Evolutionary conservation across 2,113 vertebrate species (phyloP), one percentile per base, ranked within the genome.

Genomic region (Tinamus guttatus): DNA sequence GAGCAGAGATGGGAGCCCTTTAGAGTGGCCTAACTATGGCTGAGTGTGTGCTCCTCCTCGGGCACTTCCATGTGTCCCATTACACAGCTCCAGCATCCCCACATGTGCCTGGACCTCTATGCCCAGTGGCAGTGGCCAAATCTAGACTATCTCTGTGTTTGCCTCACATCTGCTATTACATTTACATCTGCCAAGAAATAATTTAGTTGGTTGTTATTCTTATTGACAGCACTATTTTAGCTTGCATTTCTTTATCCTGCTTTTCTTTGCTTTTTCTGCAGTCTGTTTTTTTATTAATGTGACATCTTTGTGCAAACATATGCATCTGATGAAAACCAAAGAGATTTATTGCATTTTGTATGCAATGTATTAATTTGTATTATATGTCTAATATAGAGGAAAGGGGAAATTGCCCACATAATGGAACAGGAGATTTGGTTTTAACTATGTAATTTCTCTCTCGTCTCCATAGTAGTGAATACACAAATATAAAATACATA

Each of bases 391-490:
- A 92, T 91, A 93, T 43, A 27, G 74, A 92, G 79, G 77, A 96
- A 97, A 93, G 79, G 91, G 91, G 92, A 96, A 96, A 94, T 92
- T 89, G 83, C 82, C 94, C 94, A 88, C 77, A 93, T 86, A 93
- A 95, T 54, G 65, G 64, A 83, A 88, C 85, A 96, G 91, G 85
- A 90, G 95, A 89, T 93, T 85, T 24, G 62, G 87, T 73, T 96
- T 96, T 89, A 89, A 91, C 93, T 89, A 60, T 67, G 69, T 85
- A 7, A 63, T 89, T 91, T 92, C 89, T 80, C 38, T 93, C 9
- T 94, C 22, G 62, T 95, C 88, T 87, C 81, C 54, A 51, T 81
- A 88, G 69, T 69, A 89, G 77, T 93, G 71, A 91, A 85, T 80
- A 79, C 71, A 82, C 90, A 91, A 95, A 78, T 73, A 91, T 82